These are phyloP conservation scores for Zootoca vivipara DNA, from an alignment of 2,113 vertebrate species.

Conservation along the genomic window DNA sequence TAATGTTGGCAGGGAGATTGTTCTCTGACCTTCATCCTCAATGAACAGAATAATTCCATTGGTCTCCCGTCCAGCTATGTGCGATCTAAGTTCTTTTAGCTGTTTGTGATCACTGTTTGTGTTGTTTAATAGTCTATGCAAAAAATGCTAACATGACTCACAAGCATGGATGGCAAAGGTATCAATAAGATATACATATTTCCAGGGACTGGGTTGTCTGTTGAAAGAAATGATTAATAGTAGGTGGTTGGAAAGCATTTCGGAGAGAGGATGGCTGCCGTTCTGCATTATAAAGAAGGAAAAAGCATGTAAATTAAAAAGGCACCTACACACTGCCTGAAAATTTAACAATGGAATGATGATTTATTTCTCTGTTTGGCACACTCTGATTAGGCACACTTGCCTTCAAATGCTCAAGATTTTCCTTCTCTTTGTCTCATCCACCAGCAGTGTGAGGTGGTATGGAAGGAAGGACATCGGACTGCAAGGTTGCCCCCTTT, in stretches of 20 bases:
- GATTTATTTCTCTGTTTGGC: conserved; percentile 7
- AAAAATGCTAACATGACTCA: conserved; percentile 39
- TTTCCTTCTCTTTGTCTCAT: not conserved
- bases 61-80: not conserved
- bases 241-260: conserved; percentile 29
- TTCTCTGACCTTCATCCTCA: not conserved
- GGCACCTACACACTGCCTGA: not conserved
- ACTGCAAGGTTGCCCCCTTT: not conserved
- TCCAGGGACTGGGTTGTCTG: conserved; percentile 22
- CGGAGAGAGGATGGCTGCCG: conserved; percentile 18
- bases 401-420: not conserved
- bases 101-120: conserved; percentile 14
- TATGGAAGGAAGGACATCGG: not conserved
- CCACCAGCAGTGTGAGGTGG: not conserved
- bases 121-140: conserved; percentile 35
- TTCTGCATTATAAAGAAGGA: conserved; percentile 28
- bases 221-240: conserved; percentile 45
- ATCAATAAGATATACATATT: conserved; percentile 59
- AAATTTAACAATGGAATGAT: not conserved
- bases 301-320: conserved; percentile 33
- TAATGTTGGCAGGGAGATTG: not conserved
- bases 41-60: conserved; percentile 1
- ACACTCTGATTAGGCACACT: not conserved
- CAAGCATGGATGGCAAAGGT: conserved; percentile 37
- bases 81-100: conserved; percentile 43